Conservation (phyloP, 2,797 vertebrate species). For the Bradypus variegatus region DNA sequence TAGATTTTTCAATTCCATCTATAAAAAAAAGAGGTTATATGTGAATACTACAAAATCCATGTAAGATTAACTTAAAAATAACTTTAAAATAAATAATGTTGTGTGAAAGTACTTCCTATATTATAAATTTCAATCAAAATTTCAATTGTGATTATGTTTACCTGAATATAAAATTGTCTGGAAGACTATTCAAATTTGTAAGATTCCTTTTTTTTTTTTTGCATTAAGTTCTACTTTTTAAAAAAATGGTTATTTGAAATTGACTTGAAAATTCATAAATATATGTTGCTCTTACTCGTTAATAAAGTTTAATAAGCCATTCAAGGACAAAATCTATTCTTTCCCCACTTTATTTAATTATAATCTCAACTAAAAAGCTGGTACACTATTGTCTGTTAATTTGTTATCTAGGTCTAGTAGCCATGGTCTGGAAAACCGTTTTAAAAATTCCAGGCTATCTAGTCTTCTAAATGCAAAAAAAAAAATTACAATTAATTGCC, state of each 20-base stretch:
- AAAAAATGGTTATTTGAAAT: slow-evolving; percentile 18
- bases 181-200: neutral
- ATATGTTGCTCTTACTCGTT: neutral
- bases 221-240: neutral
- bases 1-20: neutral
- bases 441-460: neutral
- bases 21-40: neutral
- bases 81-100: slow-evolving; percentile 17
- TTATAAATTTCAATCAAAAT: neutral
- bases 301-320: neutral
- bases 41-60: neutral
- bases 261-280: slow-evolving; percentile 6
- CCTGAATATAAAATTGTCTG: neutral
- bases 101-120: neutral
- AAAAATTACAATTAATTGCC: neutral
- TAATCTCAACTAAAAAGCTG: neutral
- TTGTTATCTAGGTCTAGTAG: neutral
- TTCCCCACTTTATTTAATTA: neutral
- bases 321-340: neutral
- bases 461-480: neutral
- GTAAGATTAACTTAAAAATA: neutral
- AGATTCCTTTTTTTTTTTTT: neutral
- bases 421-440: neutral
- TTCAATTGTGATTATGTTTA: neutral
- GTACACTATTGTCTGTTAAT: neutral